Conservation (phyloP, 2,888 invertebrate genomes). For the Amblyjoppa fuscipennis region DNA sequence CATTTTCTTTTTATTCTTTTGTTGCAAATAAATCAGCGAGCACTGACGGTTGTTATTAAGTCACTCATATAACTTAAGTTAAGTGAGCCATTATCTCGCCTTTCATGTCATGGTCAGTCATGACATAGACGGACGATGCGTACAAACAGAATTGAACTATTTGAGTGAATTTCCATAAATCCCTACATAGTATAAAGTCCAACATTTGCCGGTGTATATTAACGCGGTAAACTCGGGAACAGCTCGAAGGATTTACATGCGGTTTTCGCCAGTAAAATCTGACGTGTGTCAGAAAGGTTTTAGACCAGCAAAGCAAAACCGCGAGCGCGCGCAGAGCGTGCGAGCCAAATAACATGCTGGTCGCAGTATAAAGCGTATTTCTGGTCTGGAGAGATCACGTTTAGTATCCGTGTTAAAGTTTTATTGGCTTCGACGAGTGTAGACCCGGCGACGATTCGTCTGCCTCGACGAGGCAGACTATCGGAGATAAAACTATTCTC, state of each 20-base stretch:
- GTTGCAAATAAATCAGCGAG: not conserved
- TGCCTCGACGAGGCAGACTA: not conserved
- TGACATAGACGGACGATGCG: not conserved
- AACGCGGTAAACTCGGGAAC: too few species aligned
- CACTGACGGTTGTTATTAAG: not conserved
- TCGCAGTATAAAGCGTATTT: conserved; percentile 1
- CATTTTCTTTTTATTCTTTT: not conserved
- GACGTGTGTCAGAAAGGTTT: not conserved
- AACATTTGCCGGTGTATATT: too few species aligned
- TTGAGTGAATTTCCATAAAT: not conserved
- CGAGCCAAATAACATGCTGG: not conserved
- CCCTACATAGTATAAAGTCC: too few species aligned
- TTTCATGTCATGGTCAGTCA: not conserved
- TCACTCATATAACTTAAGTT: conserved; percentile 4
- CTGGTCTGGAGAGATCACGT: conserved; percentile 3
- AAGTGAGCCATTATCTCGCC: not conserved
- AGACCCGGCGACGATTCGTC: conserved; percentile 15
- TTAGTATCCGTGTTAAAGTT: conserved; percentile 12
- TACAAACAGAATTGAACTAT: not conserved
- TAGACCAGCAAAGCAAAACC: not conserved
- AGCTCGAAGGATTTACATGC: not conserved
- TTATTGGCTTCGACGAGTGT: not conserved
- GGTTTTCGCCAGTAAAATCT: not conserved
- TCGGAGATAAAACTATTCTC: conserved; percentile 2
- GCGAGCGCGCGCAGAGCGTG: not conserved